Base-by-base conservation (phyloP, 1,140 invertebrate species). In the Drosophila kohkoa region DNA sequence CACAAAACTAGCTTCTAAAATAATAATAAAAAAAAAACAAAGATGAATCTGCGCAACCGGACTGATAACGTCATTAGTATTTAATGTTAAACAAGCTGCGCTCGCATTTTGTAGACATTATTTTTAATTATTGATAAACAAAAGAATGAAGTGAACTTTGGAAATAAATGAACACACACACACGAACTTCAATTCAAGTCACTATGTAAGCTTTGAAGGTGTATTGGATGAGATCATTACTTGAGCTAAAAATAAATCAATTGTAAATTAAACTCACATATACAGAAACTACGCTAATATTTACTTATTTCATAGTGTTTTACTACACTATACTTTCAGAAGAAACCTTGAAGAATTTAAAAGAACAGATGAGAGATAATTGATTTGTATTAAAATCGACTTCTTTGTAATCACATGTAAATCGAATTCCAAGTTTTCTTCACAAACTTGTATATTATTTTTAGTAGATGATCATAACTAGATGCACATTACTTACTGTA, bases 61-160 rank as follows among this genome's bases (percentile, higher is more conserved):
- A 32, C 32, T 43, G 30, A 59, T 48, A 70, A 30, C 59, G 68
- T 63, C 68, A 16, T 62, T 75, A 57, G 48, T 75, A 60, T 73
- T 75, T 75, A 73, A 73, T 59, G 59, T 11, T 35, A 79, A 79
- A 68, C 63, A 68, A 65, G 41, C 15, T 58, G 41, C 43, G 41
- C 46, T 66, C 54, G 60, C 38, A 65, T 38, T 49, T 30, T 62
- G n/a, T 62, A 32, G 5, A 52, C 16, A 64, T 64, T 52, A 32
- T 58, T 54, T 45, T 71, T 75, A 55, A 48, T 65, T 32, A 20
- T 71, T 58, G 46, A 46, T 52, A 58, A 70, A 52, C 45, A 54
- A 65, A 71, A 71, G 35, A 64, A 20, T 5, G 41, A 15, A 64
- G 16, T 41, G 45, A 68, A 51, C 6, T 43, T 3, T 1, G 13